These are phyloP conservation scores for Phortica variegata DNA, from an alignment of 1,140 invertebrate genomes.

Conservation along the genomic window DNA sequence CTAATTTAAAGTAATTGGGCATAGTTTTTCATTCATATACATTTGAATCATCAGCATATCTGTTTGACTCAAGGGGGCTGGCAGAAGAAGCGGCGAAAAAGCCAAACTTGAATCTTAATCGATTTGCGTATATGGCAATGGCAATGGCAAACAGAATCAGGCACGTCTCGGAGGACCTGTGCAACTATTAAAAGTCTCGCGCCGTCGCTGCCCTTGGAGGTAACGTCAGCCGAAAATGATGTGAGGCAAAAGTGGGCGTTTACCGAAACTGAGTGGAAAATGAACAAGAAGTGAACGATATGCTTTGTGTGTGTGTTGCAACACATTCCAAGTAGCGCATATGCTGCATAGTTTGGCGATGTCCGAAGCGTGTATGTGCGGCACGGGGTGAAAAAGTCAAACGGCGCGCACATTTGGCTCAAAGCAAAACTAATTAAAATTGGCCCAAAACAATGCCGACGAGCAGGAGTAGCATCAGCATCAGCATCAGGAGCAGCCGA, in stretches of 20 bases:
- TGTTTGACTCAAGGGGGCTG: slow-evolving; percentile 21
- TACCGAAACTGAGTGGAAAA: slow-evolving; percentile 53
- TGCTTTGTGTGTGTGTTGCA: slow-evolving; percentile 17
- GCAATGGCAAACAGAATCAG: slow-evolving; percentile 21
- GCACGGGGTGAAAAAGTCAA: slow-evolving; percentile 11
- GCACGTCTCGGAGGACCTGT: background rate
- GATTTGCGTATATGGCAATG: slow-evolving; percentile 55
- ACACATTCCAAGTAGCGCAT: slow-evolving; percentile 52
- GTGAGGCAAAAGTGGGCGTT: slow-evolving; percentile 52
- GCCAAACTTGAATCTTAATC: slow-evolving; percentile 47
- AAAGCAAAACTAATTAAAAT: slow-evolving; percentile 57
- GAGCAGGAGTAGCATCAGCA: slow-evolving; percentile 2
- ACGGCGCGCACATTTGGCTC: slow-evolving; percentile 23
- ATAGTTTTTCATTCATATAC: slow-evolving; percentile 53
- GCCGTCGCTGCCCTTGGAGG: background rate
- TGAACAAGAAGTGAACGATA: slow-evolving; percentile 42
- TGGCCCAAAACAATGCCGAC: slow-evolving; percentile 44
- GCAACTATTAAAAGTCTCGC: slow-evolving; percentile 32
- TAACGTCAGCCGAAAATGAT: slow-evolving; percentile 46
- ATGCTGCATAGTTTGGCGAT: slow-evolving; percentile 34
- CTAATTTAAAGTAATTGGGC: slow-evolving; percentile 57
- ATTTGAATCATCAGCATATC: too few species aligned
- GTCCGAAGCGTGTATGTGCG: background rate
- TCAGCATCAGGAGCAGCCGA: too few species aligned
- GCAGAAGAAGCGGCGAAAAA: background rate